Percentiles rank a stretch among this genome's conserved stretches.
Evolutionary conservation across 1,140 invertebrate species (phyloP).

Genomic region (Neodiprion virginianus): DNA sequence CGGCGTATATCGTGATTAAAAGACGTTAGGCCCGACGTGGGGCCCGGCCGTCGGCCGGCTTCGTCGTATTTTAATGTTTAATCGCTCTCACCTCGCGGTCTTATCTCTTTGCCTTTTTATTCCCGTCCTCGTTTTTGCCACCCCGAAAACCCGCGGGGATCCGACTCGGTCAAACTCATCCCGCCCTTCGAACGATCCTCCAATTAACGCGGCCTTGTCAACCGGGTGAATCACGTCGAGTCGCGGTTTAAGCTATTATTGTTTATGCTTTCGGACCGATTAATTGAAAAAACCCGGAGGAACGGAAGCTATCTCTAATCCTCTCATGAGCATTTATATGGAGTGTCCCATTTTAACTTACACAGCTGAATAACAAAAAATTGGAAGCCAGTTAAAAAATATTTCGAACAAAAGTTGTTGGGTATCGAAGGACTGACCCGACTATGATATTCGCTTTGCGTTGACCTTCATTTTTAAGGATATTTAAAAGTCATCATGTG

Average conservation of each 20-base stretch:
- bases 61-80: constrained; percentile 55
- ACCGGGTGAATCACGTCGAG: not conserved
- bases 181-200: too few species aligned
- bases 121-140: not conserved
- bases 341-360: too few species aligned
- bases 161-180: not conserved
- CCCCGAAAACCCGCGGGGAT: constrained; percentile 3
- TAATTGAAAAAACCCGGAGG: too few species aligned
- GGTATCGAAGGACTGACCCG: too few species aligned
- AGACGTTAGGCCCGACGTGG: constrained; percentile 49
- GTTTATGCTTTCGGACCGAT: not conserved
- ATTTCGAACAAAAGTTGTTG: too few species aligned
- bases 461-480: too few species aligned
- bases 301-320: too few species aligned
- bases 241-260: not conserved
- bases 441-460: too few species aligned
- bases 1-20: constrained; percentile 61
- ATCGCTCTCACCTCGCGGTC: constrained; percentile 49
- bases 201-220: not conserved
- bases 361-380: too few species aligned
- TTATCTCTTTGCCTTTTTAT: not conserved
- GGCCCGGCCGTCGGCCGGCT: constrained; percentile 14
- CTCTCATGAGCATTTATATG: too few species aligned
- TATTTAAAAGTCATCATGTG: too few species aligned
- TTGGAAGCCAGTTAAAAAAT: too few species aligned